Percentiles rank a stretch among this genome's conserved stretches.
These are phyloP conservation scores for Heterodera carotae DNA, from an alignment of 1,140 invertebrate species.

Conservation along the genomic window DNA sequence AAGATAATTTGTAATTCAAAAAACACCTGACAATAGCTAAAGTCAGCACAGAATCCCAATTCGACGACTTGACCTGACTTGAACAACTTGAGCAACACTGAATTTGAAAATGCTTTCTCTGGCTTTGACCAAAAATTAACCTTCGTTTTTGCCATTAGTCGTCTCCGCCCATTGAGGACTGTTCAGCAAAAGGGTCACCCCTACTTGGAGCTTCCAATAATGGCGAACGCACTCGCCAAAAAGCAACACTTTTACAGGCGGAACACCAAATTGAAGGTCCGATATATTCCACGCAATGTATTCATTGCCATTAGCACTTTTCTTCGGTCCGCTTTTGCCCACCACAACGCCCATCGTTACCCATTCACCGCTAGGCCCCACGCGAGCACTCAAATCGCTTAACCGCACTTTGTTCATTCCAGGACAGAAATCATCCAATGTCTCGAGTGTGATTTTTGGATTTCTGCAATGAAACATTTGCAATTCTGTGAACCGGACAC, in stretches of 20 bases:
- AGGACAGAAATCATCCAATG: slow-evolving; percentile 36
- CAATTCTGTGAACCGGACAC: not conserved
- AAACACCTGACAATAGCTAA: slow-evolving; percentile 44
- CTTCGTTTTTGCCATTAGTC: slow-evolving; percentile 13
- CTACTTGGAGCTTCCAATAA: slow-evolving; percentile 60
- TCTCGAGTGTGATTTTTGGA: slow-evolving; percentile 42
- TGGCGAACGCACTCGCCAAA: slow-evolving; percentile 60
- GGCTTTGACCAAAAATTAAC: slow-evolving; percentile 13
- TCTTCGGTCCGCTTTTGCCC: slow-evolving; percentile 50
- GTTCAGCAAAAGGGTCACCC: slow-evolving; percentile 43
- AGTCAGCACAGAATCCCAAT: slow-evolving; percentile 56
- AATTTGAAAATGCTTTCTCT: slow-evolving; percentile 1
- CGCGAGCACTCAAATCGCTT: slow-evolving; percentile 7
- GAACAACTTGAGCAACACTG: slow-evolving; percentile 46
- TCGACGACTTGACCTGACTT: slow-evolving; percentile 55
- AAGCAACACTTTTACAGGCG: slow-evolving; percentile 52
- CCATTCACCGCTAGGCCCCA: slow-evolving; percentile 34
- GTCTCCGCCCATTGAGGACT: slow-evolving; percentile 16
- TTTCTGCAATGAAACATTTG: slow-evolving; percentile 27
- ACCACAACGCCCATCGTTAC: slow-evolving; percentile 60
- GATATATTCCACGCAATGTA: slow-evolving; percentile 59
- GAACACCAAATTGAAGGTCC: slow-evolving; percentile 43
- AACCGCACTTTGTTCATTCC: slow-evolving; percentile 40
- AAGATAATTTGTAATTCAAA: not conserved
- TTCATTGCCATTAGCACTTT: slow-evolving; percentile 61